Base-by-base conservation (phyloP, 2,888 invertebrate species). In the Lordiphosa andalusiaca region DNA sequence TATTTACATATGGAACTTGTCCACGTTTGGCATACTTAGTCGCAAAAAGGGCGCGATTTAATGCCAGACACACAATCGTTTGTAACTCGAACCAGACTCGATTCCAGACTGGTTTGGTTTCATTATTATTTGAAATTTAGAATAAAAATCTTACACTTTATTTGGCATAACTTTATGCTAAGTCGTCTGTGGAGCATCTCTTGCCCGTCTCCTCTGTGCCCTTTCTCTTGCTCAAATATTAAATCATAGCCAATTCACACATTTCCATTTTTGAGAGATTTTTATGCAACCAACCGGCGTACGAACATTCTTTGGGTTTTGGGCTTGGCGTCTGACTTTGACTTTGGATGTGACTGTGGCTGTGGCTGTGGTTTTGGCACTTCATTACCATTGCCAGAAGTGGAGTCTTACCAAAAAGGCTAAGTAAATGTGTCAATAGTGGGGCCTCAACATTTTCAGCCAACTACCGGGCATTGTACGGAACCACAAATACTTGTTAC, bases 211-310 rank as follows among this genome's bases (percentile, higher is more conserved):
- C 54, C 35, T 19, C 16, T 16, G 30, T 33, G 36, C 6, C 36
- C 6, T 48, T 9, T 9, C 21, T 30, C 33, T 40, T 37, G 30
- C 23, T 37, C 70, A 73, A 80, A 81, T 72, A 84, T 84, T 59
- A 82, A 74, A 73, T 70, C 73, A 74, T 69, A 64, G 58, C 50
- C 59, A 75, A 81, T 84, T 84, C 73, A 69, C 81, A 78, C 84
- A 71, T 77, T 67, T 44, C 42, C 44, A 65, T 56, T 56, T 56
- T 50, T 46, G 35, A 59, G 44, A 69, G 47, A 61, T 61, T 58
- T 59, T 35, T 39, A 39, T 60, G 52, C 62, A 60, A 62, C 52
- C 59, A 60, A 10, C 9, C 23, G n/a, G 35, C 42, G 48, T 53
- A 49, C 38, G 23, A 62, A 48, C 63, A 63, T 63, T 63, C 55